Evolutionary conservation across 2,797 vertebrate genomes (phyloP), one percentile per base, ranked within the genome.

Genomic region (Poecilia velifera): DNA sequence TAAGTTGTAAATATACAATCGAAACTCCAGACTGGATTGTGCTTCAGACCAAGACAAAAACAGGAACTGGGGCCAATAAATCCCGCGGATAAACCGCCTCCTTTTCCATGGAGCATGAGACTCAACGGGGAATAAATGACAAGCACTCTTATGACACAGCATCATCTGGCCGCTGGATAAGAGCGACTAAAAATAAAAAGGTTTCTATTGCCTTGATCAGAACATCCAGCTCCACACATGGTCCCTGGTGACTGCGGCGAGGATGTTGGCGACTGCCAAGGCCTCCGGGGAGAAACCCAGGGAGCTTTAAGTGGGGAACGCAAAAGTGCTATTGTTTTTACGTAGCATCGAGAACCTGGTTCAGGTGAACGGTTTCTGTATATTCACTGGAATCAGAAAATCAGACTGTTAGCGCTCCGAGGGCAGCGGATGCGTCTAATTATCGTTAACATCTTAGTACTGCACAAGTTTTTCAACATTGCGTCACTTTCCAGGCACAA

Each of bases 101-200:
- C 12, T 57, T 55, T 74, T 46, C 25, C 34, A 45, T 1, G 22
- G 76, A 83, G 62, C 6, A 14, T 22, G 73, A 55, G 31, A 78
- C 25, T 76, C 39, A 81, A 84, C 76, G 39, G 75, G 85, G 79
- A 87, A 80, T 43, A 79, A 89, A 86, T 89, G 90, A 91, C 86
- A 81, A 81, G 81, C 64, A 34, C 83, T 87, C 81, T 82, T 78
- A 81, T 91, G 87, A 91, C 88, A 87, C 80, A 57, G 84, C 86
- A 82, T 90, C 92, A 90, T 89, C 85, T 87, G 84, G 82, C 90
- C 36, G 41, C 74, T 70, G 81, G 88, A 82, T 82, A 90, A 84
- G 81, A 72, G 74, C 39, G 41, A 82, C 92, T 91, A 92, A 93
- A 93, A 91, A 94, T 93, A 93, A 80, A 25, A 78, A 72, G 59